A percentile compares a stretch with the other conserved stretches of the same genome.
Evolutionary conservation across 2,888 invertebrate species (phyloP).

Genomic region (Acrobasis repandana): DNA sequence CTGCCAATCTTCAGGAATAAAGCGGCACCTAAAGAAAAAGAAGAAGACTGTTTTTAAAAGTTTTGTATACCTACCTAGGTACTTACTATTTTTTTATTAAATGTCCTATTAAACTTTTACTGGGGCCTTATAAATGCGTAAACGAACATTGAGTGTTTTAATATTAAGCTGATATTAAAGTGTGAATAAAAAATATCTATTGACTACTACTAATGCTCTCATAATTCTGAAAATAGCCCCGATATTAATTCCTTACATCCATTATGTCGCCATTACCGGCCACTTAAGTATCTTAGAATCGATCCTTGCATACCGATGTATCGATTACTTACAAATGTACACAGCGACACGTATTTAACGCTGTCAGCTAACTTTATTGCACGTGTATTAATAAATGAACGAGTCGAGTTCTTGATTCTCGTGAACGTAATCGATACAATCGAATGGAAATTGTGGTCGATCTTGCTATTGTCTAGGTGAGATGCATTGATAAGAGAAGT

Average conservation of each 20-base stretch:
- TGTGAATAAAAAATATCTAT: background rate
- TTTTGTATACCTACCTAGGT: no score
- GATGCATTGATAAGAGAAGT: no score
- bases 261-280: constrained; percentile 21
- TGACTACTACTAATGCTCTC: constrained; percentile 3
- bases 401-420: constrained; percentile 36
- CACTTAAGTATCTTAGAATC: constrained; percentile 49
- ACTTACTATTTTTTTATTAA: no score
- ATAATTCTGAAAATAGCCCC: constrained; percentile 17
- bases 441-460: constrained; percentile 48
- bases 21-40: no score
- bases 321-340: constrained; percentile 78
- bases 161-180: no score
- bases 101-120: no score
- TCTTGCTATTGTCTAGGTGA: constrained; percentile 9
- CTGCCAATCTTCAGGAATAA: no score
- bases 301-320: constrained; percentile 67
- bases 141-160: no score
- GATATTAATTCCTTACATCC: constrained; percentile 23
- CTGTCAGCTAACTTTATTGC: constrained; percentile 68
- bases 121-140: no score
- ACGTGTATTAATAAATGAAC: constrained; percentile 59
- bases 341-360: constrained; percentile 73
- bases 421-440: constrained; percentile 57
- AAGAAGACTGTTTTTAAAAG: no score